Conservation (phyloP, 92 coral and sea anemone genomes). For the Blastomussa wellsi region DNA sequence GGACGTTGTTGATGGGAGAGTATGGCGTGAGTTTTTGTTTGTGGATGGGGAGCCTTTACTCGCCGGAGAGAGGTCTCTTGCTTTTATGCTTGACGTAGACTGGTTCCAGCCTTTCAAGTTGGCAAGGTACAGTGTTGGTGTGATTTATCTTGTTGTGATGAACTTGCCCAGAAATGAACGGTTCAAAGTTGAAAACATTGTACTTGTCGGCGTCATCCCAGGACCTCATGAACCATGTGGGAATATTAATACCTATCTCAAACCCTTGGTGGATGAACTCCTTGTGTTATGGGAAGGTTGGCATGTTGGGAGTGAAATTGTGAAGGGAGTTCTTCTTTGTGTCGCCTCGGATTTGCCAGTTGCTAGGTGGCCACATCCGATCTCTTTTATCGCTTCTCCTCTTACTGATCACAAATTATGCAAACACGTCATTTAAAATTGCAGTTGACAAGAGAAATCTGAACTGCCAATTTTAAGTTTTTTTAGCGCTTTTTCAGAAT, state of each 20-base stretch:
- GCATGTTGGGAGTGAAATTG: not conserved
- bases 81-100: constrained; percentile 1
- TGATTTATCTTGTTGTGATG: constrained; percentile 9
- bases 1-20: not conserved
- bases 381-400: not conserved
- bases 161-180: constrained; percentile 11
- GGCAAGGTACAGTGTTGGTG: constrained; percentile 1
- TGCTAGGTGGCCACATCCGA: not conserved
- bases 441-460: too few species aligned
- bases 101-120: constrained; percentile 16
- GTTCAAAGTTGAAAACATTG: not conserved
- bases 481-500: too few species aligned
- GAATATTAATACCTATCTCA: not conserved
- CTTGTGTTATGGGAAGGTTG: not conserved
- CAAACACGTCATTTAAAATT: too few species aligned
- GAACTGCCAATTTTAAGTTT: too few species aligned
- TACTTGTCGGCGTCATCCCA: not conserved
- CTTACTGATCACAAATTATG: too few species aligned
- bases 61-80: not conserved
- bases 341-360: not conserved
- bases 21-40: not conserved
- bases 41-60: not conserved
- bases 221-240: not conserved
- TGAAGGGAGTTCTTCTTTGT: not conserved
- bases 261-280: not conserved